A percentile compares a stretch with the other conserved stretches of the same genome.
phyloP scores from a whole-genome alignment of 1,140 invertebrate genomes.

The Papilio polyxenes region DNA sequence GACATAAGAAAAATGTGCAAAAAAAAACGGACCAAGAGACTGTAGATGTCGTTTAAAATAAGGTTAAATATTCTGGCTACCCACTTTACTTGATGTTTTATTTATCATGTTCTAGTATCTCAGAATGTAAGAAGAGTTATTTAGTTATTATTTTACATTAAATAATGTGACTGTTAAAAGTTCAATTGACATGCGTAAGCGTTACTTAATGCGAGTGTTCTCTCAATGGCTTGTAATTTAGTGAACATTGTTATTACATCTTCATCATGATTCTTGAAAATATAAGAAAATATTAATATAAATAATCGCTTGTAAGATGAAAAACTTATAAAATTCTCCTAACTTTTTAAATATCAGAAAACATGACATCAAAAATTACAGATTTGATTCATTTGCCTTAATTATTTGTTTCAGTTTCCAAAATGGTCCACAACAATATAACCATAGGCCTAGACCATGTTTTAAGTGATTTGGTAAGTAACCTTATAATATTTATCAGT shows the following conservation, averaged over 20 bases:
- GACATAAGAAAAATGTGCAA: too few relatives aligned
- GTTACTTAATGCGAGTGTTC: not conserved
- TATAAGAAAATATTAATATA: not conserved
- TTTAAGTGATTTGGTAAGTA: constrained; percentile 51
- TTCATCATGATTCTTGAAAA: not conserved
- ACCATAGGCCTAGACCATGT: constrained; percentile 57
- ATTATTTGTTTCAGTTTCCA: constrained; percentile 44
- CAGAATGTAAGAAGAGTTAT: too few relatives aligned
- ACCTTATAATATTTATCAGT: not conserved
- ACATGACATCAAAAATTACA: not conserved
- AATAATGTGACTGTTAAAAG: not conserved
- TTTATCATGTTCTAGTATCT: too few relatives aligned
- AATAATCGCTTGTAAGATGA: not conserved
- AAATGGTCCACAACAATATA: constrained; percentile 60
- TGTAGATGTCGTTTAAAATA: too few relatives aligned
- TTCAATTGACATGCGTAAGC: constrained; percentile 1
- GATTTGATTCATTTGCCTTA: not conserved
- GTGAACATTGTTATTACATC: not conserved
- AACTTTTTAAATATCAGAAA: too few relatives aligned
- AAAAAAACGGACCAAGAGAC: too few relatives aligned
- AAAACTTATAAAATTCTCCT: too few relatives aligned
- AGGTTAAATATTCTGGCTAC: too few relatives aligned
- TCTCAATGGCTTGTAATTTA: not conserved
- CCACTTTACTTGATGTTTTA: too few relatives aligned
- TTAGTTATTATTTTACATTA: too few relatives aligned